Percentiles rank a stretch among this genome's conserved stretches.
Evolutionary conservation across 2,888 invertebrate species (phyloP).

Genomic region (Lasioglossum pauxillum): DNA sequence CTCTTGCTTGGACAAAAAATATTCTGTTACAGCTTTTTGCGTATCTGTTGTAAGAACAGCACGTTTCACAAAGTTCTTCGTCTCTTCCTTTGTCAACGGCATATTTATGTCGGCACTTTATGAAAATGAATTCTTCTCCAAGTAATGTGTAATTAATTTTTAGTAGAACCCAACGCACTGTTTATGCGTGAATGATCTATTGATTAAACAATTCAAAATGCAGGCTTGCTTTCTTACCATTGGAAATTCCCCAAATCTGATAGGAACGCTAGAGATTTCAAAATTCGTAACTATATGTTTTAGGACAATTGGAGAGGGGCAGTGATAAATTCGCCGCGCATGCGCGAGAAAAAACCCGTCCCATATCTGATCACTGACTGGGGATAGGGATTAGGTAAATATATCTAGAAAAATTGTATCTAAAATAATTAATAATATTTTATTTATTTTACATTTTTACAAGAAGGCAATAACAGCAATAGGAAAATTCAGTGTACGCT

Average conservation of each 20-base stretch:
- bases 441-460: constrained; percentile 71
- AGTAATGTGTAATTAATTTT: constrained; percentile 30
- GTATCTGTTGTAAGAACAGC: constrained; percentile 75
- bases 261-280: neutral
- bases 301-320: neutral
- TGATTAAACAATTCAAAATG: constrained; percentile 73
- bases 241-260: constrained; percentile 39
- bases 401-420: constrained; percentile 42
- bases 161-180: constrained; percentile 1
- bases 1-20: constrained; percentile 86
- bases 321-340: neutral
- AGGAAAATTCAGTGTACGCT: constrained; percentile 43
- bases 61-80: constrained; percentile 67
- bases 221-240: constrained; percentile 32
- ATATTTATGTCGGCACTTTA: constrained; percentile 27
- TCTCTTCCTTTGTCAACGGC: constrained; percentile 20
- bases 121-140: constrained; percentile 12
- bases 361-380: too few relatives aligned
- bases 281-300: constrained; percentile 1
- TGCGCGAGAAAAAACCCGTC: neutral
- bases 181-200: constrained; percentile 43
- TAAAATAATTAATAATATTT: constrained; percentile 62
- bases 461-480: constrained; percentile 46
- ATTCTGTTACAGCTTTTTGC: constrained; percentile 86
- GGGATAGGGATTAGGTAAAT: constrained; percentile 18